phyloP scores from a whole-genome alignment of 2,113 vertebrate genomes.

The Megaleporinus macrocephalus region DNA sequence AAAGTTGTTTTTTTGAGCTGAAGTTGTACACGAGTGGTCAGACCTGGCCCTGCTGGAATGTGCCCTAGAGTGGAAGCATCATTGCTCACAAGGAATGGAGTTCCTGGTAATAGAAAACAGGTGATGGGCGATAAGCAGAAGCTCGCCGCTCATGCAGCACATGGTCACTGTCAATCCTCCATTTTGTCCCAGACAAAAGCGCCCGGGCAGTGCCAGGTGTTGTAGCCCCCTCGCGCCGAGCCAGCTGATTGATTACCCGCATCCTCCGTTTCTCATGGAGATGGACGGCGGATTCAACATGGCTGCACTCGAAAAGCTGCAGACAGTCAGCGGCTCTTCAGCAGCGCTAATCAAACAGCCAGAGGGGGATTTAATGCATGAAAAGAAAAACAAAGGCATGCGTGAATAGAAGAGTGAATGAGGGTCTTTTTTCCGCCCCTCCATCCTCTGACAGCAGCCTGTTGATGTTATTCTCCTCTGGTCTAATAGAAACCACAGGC shows the following conservation, averaged over 20 bases:
- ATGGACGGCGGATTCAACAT: constrained; percentile 61
- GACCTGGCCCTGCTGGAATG: not conserved
- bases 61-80: not conserved
- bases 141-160: not conserved
- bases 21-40: not conserved
- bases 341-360: constrained; percentile 26
- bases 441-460: constrained; percentile 10
- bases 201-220: constrained; percentile 13
- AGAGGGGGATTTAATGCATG: constrained; percentile 2
- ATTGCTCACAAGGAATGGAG: not conserved
- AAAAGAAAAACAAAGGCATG: constrained; percentile 38
- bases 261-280: constrained; percentile 61
- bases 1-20: not conserved
- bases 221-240: constrained; percentile 10
- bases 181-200: constrained; percentile 30
- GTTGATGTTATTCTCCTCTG: constrained; percentile 17
- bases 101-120: not conserved
- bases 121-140: not conserved
- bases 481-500: constrained; percentile 13
- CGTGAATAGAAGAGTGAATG: not conserved
- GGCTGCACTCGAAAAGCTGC: constrained; percentile 44
- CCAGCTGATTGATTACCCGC: constrained; percentile 64
- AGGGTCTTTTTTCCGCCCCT: not conserved
- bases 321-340: constrained; percentile 31
- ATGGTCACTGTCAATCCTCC: constrained; percentile 17